Evolutionary conservation across 2,888 invertebrate species (phyloP).

Genomic region (Aromia moschata): DNA sequence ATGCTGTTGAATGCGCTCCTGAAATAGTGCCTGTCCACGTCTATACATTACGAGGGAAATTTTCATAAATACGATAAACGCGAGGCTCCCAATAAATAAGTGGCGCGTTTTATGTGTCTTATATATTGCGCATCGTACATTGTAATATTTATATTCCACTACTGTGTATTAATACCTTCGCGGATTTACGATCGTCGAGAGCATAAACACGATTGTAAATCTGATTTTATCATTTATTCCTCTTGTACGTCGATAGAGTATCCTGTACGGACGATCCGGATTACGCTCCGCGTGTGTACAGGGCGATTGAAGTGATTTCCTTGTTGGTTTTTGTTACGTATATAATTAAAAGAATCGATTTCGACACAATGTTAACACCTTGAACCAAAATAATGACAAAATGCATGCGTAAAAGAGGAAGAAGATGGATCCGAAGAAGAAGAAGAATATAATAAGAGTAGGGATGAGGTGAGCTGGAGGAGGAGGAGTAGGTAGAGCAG

Average conservation of each 20-base stretch:
- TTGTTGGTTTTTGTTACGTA: no score
- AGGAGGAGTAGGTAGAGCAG: no score
- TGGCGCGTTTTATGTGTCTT: conserved; percentile 15
- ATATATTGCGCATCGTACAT: conserved; percentile 25
- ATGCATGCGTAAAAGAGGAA: no score
- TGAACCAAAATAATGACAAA: no score
- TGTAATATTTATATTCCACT: conserved; percentile 38
- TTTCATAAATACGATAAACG: conserved; percentile 21
- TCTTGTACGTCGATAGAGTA: conserved; percentile 35
- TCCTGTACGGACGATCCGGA: conserved; percentile 21
- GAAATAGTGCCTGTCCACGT: conserved; percentile 6
- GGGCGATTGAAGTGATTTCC: no score
- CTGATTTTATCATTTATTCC: conserved; percentile 44
- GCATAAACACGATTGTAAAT: conserved; percentile 39
- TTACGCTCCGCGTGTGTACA: conserved; percentile 18
- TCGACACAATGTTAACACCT: no score
- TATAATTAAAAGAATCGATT: no score
- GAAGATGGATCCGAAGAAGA: no score
- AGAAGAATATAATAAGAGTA: no score
- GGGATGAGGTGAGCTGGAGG: no score
- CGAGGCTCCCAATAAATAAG: conserved; percentile 20
- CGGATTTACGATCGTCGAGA: conserved; percentile 32
- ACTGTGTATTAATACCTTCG: conserved; percentile 38
- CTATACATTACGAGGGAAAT: conserved; percentile 9
- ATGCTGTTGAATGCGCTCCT: no score